Evolutionary conservation across 1,140 invertebrate species (phyloP).

Genomic region (Trypoxylus dichotomus): DNA sequence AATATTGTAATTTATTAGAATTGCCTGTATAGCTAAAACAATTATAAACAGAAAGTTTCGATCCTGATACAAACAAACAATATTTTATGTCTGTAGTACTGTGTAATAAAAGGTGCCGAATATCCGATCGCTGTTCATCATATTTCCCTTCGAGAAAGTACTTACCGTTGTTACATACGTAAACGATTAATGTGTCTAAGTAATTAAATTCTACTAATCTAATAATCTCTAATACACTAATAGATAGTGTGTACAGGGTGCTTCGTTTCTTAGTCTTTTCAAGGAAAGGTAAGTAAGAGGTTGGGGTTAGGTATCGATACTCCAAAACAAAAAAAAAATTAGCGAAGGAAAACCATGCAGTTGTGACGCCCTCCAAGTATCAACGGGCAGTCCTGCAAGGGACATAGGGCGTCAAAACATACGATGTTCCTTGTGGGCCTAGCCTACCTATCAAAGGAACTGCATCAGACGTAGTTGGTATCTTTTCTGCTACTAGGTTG

Average conservation of each 20-base stretch:
- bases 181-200: not conserved
- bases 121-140: too few relatives aligned
- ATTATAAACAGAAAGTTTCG: too few relatives aligned
- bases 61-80: too few relatives aligned
- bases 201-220: not conserved
- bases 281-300: not conserved
- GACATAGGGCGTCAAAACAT: conserved; percentile 52
- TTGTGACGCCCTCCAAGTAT: conserved; percentile 55
- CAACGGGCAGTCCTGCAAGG: conserved; percentile 53
- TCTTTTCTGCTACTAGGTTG: conserved; percentile 90
- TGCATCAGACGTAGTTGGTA: conserved; percentile 89
- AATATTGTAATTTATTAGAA: too few relatives aligned
- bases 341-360: conserved; percentile 29
- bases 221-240: not conserved
- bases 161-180: not conserved
- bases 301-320: not conserved
- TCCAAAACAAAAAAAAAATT: not conserved
- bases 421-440: conserved; percentile 52
- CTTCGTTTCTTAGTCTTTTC: not conserved
- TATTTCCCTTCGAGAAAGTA: not conserved
- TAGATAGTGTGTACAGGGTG: not conserved
- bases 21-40: too few relatives aligned
- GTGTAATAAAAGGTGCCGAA: too few relatives aligned
- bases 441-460: conserved; percentile 66
- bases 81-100: too few relatives aligned